Evolutionary conservation across 2,888 invertebrate species (phyloP), one percentile per base, ranked within the genome.

Genomic region (Cremastinae sp.): DNA sequence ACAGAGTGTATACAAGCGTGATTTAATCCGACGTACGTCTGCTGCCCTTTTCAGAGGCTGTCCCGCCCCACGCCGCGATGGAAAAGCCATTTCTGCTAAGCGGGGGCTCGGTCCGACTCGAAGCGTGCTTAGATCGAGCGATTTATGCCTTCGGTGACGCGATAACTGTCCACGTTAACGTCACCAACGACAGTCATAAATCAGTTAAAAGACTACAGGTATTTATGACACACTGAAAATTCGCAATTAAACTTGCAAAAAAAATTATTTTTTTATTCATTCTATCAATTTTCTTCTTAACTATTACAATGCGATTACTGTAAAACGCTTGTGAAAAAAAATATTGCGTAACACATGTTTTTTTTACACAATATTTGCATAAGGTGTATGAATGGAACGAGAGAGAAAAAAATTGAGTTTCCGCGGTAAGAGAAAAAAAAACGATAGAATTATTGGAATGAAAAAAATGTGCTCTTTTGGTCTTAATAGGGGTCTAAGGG

Each of bases 31-130:
- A 36, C 5, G 10, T 28, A 38, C 22, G 8, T 45, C 9, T 49
- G 41, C 34, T 8, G 38, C 22, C 58, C 56, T 20, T 83, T 80
- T 43, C 90, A 82, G 91, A 90, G 78, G 86, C 91, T 72, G 92
- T 93, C 0, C 92, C 94, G 14, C 95, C 96, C 1, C 93, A 93
- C 74, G 95, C 94, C 0, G 90, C 92, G 0, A 93, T 94, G 7
- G 95, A 95, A 84, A 96, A 96, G 84, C 95, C 95, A n/a, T 96
- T 96, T 86, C 91, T 97, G 38, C 92, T 97, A 62, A 96, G 96
- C 83, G 96, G 96, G 82, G 97, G 97, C 59, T 93, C 94, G 79
- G 94, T 97, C 77, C 93, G 94, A 80, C 89, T 97, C 58, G 94
- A 95, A 85, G 96, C 96, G 1, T 93, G 94, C 85, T 90, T 97